These are phyloP conservation scores for Eublepharis macularius DNA, from an alignment of 2,113 vertebrate species.

Conservation along the genomic window DNA sequence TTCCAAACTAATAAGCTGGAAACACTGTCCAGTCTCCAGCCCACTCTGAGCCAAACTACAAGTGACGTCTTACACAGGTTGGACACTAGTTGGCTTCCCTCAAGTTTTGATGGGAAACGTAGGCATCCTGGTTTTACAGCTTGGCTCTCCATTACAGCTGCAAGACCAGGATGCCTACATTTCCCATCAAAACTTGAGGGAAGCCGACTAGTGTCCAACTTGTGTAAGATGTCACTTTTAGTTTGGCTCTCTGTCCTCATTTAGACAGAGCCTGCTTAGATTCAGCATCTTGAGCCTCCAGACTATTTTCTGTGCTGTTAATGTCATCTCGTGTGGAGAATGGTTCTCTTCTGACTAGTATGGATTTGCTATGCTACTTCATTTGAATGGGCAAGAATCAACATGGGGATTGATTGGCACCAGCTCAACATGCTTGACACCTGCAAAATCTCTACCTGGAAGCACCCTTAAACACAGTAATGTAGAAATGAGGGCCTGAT, in stretches of 20 bases:
- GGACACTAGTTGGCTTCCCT: too few relatives aligned
- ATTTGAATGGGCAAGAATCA: not conserved
- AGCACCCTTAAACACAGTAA: not conserved
- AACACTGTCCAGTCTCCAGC: not conserved
- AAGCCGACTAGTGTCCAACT: too few relatives aligned
- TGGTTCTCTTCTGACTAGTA: not conserved
- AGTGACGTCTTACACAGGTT: too few relatives aligned
- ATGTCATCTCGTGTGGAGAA: not conserved
- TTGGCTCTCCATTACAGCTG: too few relatives aligned
- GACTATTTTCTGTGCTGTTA: not conserved
- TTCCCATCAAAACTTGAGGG: too few relatives aligned
- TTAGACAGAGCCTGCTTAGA: not conserved
- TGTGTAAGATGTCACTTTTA: too few relatives aligned
- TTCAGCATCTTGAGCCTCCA: not conserved
- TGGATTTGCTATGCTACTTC: not conserved
- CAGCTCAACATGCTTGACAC: not conserved
- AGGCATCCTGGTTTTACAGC: too few relatives aligned
- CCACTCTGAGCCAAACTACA: too few relatives aligned
- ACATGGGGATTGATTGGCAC: not conserved
- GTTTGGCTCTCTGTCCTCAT: not conserved
- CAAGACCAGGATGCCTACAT: too few relatives aligned
- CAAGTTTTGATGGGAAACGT: too few relatives aligned
- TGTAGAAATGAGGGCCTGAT: not conserved
- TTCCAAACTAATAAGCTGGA: not conserved
- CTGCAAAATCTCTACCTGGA: not conserved